phyloP scores from a whole-genome alignment of 1,140 invertebrate genomes.

The Drosophila parabipectinata region DNA sequence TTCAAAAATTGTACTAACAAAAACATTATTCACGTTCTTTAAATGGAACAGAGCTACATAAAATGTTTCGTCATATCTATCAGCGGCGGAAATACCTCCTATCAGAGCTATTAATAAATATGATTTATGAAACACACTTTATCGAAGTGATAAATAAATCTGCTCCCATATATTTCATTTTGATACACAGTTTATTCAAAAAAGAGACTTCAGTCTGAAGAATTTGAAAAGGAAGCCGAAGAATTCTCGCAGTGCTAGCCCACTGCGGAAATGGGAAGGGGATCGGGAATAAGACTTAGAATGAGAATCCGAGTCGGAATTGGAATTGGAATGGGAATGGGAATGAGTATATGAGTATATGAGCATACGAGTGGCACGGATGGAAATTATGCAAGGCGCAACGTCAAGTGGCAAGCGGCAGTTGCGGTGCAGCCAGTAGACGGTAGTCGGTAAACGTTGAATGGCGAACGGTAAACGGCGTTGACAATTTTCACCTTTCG shows the following conservation, averaged over 20 bases:
- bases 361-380: conserved; percentile 42
- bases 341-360: conserved; percentile 45
- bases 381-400: conserved; percentile 70
- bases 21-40: neutral
- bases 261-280: conserved; percentile 38
- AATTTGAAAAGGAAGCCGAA: neutral
- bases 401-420: conserved; percentile 46
- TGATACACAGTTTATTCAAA: neutral
- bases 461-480: conserved; percentile 20
- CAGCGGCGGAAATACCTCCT: neutral
- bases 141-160: neutral
- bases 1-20: neutral
- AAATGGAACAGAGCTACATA: neutral
- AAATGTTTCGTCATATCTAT: neutral
- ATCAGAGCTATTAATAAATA: neutral
- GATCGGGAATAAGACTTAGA: conserved; percentile 3
- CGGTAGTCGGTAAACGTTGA: conserved; percentile 6
- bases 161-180: neutral
- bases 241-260: conserved; percentile 6
- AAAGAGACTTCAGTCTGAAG: neutral
- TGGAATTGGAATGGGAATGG: conserved; percentile 24
- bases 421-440: conserved; percentile 14
- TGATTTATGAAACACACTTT: conserved; percentile 1
- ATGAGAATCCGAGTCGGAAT: conserved; percentile 14
- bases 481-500: conserved; percentile 76